Evolutionary conservation across 2,888 invertebrate genomes (phyloP).

Genomic region (Tetheella fluctuosa): DNA sequence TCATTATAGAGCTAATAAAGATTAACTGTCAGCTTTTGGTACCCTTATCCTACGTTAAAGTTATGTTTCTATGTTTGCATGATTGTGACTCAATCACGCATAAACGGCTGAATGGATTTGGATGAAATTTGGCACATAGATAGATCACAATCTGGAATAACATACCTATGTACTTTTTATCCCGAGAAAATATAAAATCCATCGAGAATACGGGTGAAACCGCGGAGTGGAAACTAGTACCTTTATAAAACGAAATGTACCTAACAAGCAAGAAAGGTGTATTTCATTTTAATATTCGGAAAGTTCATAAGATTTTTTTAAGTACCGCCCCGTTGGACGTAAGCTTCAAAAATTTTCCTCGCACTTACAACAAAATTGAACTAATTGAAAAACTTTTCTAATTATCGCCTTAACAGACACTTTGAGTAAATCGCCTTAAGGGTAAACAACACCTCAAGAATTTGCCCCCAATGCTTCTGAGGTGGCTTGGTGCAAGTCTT

Average conservation of each 20-base stretch:
- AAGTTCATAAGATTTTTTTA: conserved; percentile 40
- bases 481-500: conserved; percentile 25
- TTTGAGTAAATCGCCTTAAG: conserved; percentile 81
- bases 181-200: no score
- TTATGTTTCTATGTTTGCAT: no score
- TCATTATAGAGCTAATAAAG: no score
- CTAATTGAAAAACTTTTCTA: conserved; percentile 84
- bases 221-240: no score
- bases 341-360: conserved; percentile 76
- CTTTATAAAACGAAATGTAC: neutral
- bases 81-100: no score
- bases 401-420: conserved; percentile 83
- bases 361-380: conserved; percentile 78
- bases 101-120: no score
- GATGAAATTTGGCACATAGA: no score
- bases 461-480: conserved; percentile 60
- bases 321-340: conserved; percentile 53
- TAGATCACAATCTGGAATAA: no score
- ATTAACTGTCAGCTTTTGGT: no score
- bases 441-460: conserved; percentile 82
- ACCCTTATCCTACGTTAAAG: no score
- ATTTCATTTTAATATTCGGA: conserved; percentile 19
- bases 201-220: no score
- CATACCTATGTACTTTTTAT: no score
- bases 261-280: neutral